A percentile compares a stretch with the other conserved stretches of the same genome.
Conservation (phyloP, 1,140 invertebrate genomes). For the Halyomorpha halys region DNA sequence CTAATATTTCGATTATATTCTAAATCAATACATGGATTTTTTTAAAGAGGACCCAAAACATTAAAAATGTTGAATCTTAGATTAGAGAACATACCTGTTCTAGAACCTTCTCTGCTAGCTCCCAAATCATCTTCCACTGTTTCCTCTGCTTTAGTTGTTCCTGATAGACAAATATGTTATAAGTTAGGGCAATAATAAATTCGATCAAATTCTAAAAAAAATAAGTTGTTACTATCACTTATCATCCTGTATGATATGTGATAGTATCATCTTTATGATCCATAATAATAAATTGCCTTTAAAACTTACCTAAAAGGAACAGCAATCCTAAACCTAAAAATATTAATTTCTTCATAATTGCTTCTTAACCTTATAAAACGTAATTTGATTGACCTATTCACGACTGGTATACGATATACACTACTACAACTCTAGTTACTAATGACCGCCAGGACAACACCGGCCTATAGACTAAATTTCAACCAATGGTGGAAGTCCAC, state of each 20-base stretch:
- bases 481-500: constrained; percentile 34
- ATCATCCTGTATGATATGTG: neutral
- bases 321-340: constrained; percentile 40
- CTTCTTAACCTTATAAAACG: neutral
- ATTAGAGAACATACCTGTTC: constrained; percentile 53
- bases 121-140: constrained; percentile 65
- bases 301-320: constrained; percentile 42
- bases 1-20: too few species aligned
- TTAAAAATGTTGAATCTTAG: too few species aligned
- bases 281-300: too few species aligned
- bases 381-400: neutral
- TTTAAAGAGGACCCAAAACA: too few species aligned
- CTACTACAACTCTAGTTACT: neutral
- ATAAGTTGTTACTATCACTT: too few species aligned
- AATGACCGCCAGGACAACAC: constrained; percentile 22
- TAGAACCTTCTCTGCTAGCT: constrained; percentile 65
- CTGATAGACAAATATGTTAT: constrained; percentile 32
- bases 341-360: constrained; percentile 44
- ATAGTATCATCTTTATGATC: too few species aligned
- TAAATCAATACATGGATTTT: too few species aligned
- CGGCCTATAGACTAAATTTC: constrained; percentile 17
- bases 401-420: neutral
- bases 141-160: constrained; percentile 38
- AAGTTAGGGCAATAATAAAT: neutral
- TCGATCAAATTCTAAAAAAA: neutral